Base-by-base conservation (phyloP, 1,140 invertebrate genomes). In the Papilio aristodemus region DNA sequence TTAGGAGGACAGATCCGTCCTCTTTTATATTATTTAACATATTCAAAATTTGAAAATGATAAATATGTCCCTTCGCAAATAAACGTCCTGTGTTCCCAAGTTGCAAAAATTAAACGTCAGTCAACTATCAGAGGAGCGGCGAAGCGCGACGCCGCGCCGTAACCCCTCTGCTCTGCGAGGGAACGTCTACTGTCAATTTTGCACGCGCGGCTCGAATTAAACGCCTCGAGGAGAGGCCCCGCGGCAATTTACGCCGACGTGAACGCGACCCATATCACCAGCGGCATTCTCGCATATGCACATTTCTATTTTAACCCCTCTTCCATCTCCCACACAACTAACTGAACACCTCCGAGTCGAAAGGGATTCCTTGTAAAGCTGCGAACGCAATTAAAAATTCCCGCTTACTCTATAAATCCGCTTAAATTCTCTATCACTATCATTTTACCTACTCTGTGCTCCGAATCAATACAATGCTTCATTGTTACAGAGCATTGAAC, bases 51-150 rank as follows among this genome's bases (percentile, higher is more conserved):
- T 39, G 17, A 17, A 36, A 11, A 3, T 66, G 41, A 66, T 66
- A 46, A 66, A 66, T 66, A 38, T 41, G 41, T 66, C 63, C 14
- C n/a, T 46, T 46, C 25, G 17, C n/a, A 25, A 14, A 25, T 46
- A 50, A 27, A 75, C 68, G 71, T 75, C 69, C 59, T 72, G 69
- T 67, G 60, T 68, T 68, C 76, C 63, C 59, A 64, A 72, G 75
- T 75, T 78, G 78, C 74, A 85, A 85, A 88, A 85, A 87, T 87
- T 79, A 86, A 87, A 86, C 81, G 80, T 87, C 84, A 85, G 71
- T 85, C 80, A 83, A 76, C 74, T 81, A 81, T 86, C 79, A 85
- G 69, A 73, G 71, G 75, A 69, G 73, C 74, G 78, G 71, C 81
- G 76, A 74, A 79, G 79, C 76, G 76, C 73, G 83, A 85, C 70